phyloP scores from a whole-genome alignment of 2,113 vertebrate genomes.

The Chauna torquata region DNA sequence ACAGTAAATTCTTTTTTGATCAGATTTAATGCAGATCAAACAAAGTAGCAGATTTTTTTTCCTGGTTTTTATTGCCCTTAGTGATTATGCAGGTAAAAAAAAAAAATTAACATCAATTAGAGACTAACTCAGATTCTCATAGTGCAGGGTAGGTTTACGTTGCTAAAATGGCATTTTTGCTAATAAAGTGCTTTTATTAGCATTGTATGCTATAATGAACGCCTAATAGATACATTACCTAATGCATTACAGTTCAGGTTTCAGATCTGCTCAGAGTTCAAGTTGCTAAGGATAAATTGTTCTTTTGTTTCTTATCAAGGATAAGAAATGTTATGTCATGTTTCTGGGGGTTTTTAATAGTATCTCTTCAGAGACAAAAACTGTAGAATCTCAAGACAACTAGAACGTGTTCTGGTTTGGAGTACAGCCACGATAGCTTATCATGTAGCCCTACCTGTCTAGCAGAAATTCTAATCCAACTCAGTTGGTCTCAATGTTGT shows the following conservation, averaged over 20 bases:
- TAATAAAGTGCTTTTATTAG: not conserved
- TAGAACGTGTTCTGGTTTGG: not conserved
- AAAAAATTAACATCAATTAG: too few species aligned
- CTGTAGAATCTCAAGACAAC: not conserved
- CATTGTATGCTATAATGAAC: not conserved
- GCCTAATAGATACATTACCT: not conserved
- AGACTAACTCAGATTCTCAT: not conserved
- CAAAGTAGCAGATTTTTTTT: not conserved
- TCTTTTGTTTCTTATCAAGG: not conserved
- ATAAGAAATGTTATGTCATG: not conserved
- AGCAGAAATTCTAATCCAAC: not conserved
- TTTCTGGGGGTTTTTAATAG: not conserved
- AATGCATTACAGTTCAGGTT: not conserved
- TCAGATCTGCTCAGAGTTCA: not conserved
- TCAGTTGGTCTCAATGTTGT: not conserved
- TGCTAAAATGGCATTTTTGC: not conserved
- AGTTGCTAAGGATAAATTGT: not conserved
- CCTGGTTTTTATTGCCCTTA: not conserved
- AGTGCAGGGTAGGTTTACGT: not conserved
- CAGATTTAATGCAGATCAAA: not conserved
- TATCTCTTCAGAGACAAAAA: not conserved
- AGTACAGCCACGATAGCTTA: not conserved
- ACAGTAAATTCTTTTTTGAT: not conserved
- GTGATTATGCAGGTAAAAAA: not conserved
- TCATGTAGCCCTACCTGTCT: not conserved